A percentile compares a stretch with the other conserved stretches of the same genome.
Conservation (phyloP, 1,140 invertebrate species). For the Oreohelix idahoensis region DNA sequence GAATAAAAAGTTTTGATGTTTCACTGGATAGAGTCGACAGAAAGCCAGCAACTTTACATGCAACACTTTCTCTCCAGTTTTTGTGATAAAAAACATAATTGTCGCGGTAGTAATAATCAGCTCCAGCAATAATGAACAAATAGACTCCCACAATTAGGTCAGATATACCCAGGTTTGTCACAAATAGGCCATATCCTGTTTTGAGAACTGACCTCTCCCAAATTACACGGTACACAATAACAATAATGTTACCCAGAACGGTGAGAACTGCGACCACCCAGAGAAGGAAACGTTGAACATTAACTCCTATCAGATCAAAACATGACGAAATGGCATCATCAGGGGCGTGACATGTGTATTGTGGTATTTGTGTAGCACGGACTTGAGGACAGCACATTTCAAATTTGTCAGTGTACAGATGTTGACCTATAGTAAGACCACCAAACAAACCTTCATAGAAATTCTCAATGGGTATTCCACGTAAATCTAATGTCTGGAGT, state of each 20-base stretch:
- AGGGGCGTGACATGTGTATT: slow-evolving; percentile 48
- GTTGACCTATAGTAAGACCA: background rate
- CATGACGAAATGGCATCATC: slow-evolving; percentile 54
- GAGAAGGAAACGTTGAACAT: slow-evolving; percentile 38
- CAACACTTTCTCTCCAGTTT: slow-evolving; percentile 53
- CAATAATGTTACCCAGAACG: slow-evolving; percentile 49
- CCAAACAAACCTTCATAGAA: background rate
- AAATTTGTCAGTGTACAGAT: slow-evolving; percentile 46
- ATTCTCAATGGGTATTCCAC: background rate
- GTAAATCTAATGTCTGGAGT: background rate
- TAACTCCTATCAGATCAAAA: slow-evolving; percentile 45
- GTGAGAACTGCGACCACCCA: slow-evolving; percentile 48
- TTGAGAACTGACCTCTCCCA: slow-evolving; percentile 24
- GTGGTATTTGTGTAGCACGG: slow-evolving; percentile 30
- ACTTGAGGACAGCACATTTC: slow-evolving; percentile 52
- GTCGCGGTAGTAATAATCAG: slow-evolving; percentile 56
- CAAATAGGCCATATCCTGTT: slow-evolving; percentile 43
- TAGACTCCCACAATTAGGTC: slow-evolving; percentile 68
- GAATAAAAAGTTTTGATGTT: slow-evolving; percentile 57
- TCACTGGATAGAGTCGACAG: slow-evolving; percentile 57
- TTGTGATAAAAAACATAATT: slow-evolving; percentile 54
- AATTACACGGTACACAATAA: slow-evolving; percentile 45
- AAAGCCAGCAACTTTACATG: slow-evolving; percentile 58
- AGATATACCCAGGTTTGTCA: slow-evolving; percentile 59
- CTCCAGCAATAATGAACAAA: slow-evolving; percentile 59